phyloP scores from a whole-genome alignment of 2,797 vertebrate species.

The Lepus townsendii region DNA sequence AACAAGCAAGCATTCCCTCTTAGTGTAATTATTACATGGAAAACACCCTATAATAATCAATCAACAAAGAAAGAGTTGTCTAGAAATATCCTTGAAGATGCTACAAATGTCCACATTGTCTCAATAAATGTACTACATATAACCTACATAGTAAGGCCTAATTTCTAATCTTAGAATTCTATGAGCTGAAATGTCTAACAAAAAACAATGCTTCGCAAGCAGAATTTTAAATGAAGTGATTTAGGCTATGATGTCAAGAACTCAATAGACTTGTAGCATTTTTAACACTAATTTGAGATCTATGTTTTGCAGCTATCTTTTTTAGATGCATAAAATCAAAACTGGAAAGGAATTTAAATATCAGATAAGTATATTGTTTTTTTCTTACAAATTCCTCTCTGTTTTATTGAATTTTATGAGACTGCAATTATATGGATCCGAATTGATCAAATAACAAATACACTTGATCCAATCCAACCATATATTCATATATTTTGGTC shows the following conservation, averaged over 20 bases:
- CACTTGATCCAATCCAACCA: not conserved
- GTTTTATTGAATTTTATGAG: slow-evolving; percentile 31
- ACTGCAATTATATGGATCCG: not conserved
- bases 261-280: not conserved
- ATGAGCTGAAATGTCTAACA: slow-evolving; percentile 21
- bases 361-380: not conserved
- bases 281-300: not conserved
- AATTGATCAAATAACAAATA: slow-evolving; percentile 21
- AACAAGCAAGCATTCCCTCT: slow-evolving; percentile 42
- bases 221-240: slow-evolving; percentile 53
- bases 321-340: slow-evolving; percentile 10
- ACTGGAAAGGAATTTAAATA: not conserved
- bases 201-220: not conserved
- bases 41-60: slow-evolving; percentile 37
- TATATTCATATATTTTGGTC: not conserved
- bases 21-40: slow-evolving; percentile 60
- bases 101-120: not conserved
- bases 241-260: slow-evolving; percentile 27
- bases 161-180: slow-evolving; percentile 55
- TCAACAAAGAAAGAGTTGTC: not conserved
- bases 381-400: not conserved
- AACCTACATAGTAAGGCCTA: not conserved
- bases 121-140: slow-evolving; percentile 25
- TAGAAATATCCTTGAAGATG: slow-evolving; percentile 39
- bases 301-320: not conserved